A percentile compares a stretch with the other conserved stretches of the same genome.
These are phyloP conservation scores for Pluvialis apricaria DNA, from an alignment of 2,113 vertebrate genomes.

Conservation along the genomic window DNA sequence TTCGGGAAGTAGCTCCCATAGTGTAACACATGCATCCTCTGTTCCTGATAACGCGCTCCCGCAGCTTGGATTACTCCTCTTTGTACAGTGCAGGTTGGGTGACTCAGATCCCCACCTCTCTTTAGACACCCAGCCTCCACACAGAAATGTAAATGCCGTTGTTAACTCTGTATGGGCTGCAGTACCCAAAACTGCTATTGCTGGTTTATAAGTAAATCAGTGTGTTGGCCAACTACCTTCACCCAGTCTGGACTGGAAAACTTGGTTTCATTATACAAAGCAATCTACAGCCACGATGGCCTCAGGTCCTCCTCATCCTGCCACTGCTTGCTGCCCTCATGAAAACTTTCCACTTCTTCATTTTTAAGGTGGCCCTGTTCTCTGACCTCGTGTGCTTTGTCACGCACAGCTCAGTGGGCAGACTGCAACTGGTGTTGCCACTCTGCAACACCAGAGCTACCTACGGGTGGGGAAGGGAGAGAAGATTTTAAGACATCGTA, in stretches of 20 bases:
- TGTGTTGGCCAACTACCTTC: neutral
- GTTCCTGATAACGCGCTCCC: neutral
- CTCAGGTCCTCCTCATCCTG: neutral
- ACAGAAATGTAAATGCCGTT: neutral
- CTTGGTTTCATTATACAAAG: neutral
- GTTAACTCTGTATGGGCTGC: neutral
- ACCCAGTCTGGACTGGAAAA: neutral
- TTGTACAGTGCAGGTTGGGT: neutral
- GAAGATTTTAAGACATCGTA: neutral
- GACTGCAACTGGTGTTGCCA: neutral
- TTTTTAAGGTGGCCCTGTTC: neutral
- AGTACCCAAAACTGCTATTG: neutral
- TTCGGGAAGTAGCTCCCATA: neutral
- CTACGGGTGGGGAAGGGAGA: neutral
- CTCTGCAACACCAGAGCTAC: neutral
- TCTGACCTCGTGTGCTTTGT: neutral
- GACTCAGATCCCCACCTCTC: neutral
- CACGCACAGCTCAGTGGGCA: accelerated
- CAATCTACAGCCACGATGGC: neutral
- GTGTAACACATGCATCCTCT: neutral
- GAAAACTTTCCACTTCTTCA: neutral
- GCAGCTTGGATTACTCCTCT: neutral
- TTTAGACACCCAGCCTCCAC: neutral
- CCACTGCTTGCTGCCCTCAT: neutral
- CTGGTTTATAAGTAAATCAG: neutral